Evolutionary conservation across 2,888 invertebrate genomes (phyloP), one percentile per base, ranked within the genome.

Genomic region (Boloria selene): DNA sequence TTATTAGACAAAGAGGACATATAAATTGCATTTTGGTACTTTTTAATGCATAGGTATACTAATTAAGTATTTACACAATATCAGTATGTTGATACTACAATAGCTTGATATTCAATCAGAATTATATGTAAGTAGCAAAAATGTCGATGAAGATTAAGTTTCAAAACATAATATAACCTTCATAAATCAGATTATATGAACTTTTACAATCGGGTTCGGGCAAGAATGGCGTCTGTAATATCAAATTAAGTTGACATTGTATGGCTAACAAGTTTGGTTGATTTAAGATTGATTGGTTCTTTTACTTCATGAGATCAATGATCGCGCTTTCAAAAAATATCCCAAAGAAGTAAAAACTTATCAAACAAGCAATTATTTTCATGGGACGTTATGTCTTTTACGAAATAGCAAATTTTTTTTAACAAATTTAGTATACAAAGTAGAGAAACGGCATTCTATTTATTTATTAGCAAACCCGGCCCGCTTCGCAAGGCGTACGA

Each of bases 121-220:
- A 70, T 70, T 67, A 72, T 68, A 70, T 70, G 49, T 61, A 59
- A 69, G 63, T 62, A 70, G 68, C 69, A 78, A 78, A 81, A 82
- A 82, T 81, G 82, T 84, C 73, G 81, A 77, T 82, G 83, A 61
- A 80, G 80, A 86, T 85, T 82, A 79, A 73, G 80, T 88, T 88
- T 81, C 88, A 85, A 83, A 86, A 87, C 78, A 62, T 49, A n/a
- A n/a, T n/a, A 47, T 76, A 83, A 84, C 88, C 87, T 88, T 87
- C 82, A 84, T 79, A 78, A 82, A 81, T 84, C 83, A 82, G 82
- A 86, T 85, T 83, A 86, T 82, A 81, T 81, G 81, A 83, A 86
- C 86, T 86, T 87, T 86, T 88, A 87, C 87, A 83, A 84, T 85
- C 74, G 75, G 77, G 31, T 38, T 17, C 31, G 49, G 38, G 75